Conservation (phyloP, 2,113 vertebrate genomes). For the Anolis carolinensis region DNA sequence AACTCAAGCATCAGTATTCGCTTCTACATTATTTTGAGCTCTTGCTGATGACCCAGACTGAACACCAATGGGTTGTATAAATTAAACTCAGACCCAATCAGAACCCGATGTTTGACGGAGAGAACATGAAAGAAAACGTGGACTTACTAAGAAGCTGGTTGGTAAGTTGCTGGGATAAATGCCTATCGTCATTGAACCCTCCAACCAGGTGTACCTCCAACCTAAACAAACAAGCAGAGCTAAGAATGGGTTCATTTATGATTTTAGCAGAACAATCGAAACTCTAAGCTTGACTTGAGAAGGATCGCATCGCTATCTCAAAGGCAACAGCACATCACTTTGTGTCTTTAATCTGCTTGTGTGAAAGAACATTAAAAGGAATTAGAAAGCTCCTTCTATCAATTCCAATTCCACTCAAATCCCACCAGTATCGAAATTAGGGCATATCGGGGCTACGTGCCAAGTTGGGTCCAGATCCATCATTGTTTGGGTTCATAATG, state of each 20-base stretch:
- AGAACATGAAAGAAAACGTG: conserved; percentile 36
- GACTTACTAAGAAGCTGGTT: conserved; percentile 89
- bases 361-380: too few relatives aligned
- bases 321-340: too few relatives aligned
- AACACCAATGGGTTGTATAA: neutral
- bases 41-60: neutral
- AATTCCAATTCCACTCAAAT: too few relatives aligned
- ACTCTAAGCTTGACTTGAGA: too few relatives aligned
- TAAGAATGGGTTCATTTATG: neutral
- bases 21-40: neutral
- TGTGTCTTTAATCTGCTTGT: too few relatives aligned
- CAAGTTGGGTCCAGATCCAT: too few relatives aligned
- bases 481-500: too few relatives aligned
- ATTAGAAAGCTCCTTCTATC: too few relatives aligned
- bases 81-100: conserved; percentile 38
- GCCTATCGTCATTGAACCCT: conserved; percentile 92
- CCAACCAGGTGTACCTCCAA: conserved; percentile 94
- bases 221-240: conserved; percentile 64
- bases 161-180: conserved; percentile 90
- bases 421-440: too few relatives aligned
- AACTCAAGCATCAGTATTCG: neutral
- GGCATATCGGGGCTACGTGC: too few relatives aligned
- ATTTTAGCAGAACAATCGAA: too few relatives aligned
- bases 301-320: too few relatives aligned
- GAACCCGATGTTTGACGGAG: conserved; percentile 33